Evolutionary conservation across 2,888 invertebrate species (phyloP).

Genomic region (Danaus chrysippus): DNA sequence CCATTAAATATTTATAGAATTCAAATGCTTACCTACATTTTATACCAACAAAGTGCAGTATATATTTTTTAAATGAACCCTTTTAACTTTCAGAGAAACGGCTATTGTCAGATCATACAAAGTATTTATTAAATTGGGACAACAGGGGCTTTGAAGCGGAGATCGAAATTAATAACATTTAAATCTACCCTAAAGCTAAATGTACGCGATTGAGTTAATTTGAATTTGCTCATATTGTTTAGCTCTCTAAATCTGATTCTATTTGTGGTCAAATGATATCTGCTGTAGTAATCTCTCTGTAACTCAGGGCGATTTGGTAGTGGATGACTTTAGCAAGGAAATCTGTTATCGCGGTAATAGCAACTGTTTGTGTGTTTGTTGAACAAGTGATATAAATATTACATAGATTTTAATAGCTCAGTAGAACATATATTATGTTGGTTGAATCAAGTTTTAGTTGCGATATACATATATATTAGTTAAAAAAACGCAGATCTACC

Average conservation of each 20-base stretch:
- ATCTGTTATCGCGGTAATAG: slow-evolving; percentile 2
- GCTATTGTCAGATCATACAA: too few relatives aligned
- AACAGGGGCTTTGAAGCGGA: too few relatives aligned
- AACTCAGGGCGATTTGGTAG: slow-evolving; percentile 7
- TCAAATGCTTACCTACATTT: not conserved
- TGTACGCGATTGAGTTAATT: not conserved
- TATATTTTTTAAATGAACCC: too few relatives aligned
- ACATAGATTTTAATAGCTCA: too few relatives aligned
- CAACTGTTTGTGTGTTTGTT: not conserved
- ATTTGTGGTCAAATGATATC: slow-evolving; percentile 11
- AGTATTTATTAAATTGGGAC: too few relatives aligned
- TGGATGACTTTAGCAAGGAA: slow-evolving; percentile 8
- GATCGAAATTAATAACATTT: not conserved
- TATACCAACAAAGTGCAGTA: not conserved
- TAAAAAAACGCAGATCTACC: too few relatives aligned
- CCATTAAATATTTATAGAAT: slow-evolving; percentile 4
- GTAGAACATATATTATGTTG: too few relatives aligned
- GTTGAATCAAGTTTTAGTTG: too few relatives aligned
- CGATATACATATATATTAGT: too few relatives aligned
- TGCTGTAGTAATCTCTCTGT: slow-evolving; percentile 6
- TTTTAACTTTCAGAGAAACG: too few relatives aligned
- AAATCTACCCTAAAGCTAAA: not conserved
- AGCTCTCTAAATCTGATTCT: slow-evolving; percentile 3
- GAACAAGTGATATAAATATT: not conserved
- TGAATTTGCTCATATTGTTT: slow-evolving; percentile 5